These are phyloP conservation scores for Otus sunia DNA, from an alignment of 2,113 vertebrate species.

Conservation along the genomic window DNA sequence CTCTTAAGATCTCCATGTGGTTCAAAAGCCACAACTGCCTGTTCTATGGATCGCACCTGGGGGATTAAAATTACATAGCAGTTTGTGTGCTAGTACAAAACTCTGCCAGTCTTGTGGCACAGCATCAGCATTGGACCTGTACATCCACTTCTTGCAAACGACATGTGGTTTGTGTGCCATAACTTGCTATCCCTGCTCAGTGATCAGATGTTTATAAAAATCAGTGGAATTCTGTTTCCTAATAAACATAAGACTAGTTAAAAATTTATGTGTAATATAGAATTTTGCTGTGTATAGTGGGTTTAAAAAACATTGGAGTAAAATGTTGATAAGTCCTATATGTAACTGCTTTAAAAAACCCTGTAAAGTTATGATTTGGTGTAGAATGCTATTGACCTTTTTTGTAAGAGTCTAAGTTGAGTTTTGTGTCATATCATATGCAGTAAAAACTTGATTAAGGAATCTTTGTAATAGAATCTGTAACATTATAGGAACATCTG, in stretches of 20 bases:
- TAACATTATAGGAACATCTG: background rate
- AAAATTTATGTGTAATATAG: background rate
- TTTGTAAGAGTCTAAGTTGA: background rate
- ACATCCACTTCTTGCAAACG: background rate
- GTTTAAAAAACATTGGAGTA: background rate
- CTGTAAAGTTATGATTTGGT: background rate
- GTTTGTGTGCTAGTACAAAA: background rate
- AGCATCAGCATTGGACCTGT: background rate
- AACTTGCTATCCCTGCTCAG: background rate
- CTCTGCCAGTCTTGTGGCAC: background rate
- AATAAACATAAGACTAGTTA: background rate
- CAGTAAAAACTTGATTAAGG: background rate
- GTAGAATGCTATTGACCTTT: background rate
- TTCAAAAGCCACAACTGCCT: background rate
- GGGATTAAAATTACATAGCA: background rate
- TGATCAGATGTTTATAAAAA: background rate
- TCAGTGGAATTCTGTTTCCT: background rate
- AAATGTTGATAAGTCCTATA: rapidly evolving
- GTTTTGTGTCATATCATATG: background rate
- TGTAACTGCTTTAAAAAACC: background rate
- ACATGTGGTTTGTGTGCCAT: background rate
- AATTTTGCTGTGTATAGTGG: background rate
- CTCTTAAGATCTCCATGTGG: background rate
- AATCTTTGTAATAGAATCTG: background rate
- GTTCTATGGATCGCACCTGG: background rate